Conservation (phyloP, 2,113 vertebrate species). For the Coptodon rendalli region DNA sequence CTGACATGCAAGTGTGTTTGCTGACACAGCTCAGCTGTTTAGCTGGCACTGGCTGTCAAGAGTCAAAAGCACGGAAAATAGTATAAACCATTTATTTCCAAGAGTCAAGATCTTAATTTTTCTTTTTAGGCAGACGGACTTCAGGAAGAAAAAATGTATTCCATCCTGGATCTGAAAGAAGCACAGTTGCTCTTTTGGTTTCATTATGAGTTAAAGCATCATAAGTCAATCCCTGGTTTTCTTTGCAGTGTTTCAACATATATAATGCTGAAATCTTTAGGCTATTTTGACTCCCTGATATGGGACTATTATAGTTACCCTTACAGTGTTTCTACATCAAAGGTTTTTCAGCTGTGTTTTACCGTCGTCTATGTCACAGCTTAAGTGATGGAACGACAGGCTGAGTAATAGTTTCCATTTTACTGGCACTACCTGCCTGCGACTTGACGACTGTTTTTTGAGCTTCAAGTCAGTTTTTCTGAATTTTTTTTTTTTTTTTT, state of each 20-base stretch:
- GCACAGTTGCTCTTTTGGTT: not conserved
- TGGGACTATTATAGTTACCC: not conserved
- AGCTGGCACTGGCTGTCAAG: not conserved
- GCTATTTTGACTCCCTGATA: not conserved
- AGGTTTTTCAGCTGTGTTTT: not conserved
- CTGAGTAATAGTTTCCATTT: not conserved
- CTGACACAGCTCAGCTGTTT: not conserved
- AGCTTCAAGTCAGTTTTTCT: not conserved
- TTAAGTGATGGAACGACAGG: not conserved
- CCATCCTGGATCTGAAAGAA: not conserved
- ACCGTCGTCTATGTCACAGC: not conserved
- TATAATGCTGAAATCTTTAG: not conserved
- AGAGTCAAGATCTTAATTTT: not conserved
- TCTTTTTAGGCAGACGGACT: not conserved
- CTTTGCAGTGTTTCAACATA: not conserved
- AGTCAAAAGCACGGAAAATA: not conserved
- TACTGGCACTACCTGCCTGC: not conserved
- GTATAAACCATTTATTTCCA: not conserved
- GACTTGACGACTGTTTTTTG: not conserved
- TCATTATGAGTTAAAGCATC: not conserved
- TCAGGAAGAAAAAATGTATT: not conserved
- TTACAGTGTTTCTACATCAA: not conserved
- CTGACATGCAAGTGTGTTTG: not conserved
- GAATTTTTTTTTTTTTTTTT: not conserved
- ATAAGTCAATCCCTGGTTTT: not conserved